Base-by-base conservation (phyloP, 2,113 vertebrate genomes). In the Mystacornis crossleyi region DNA sequence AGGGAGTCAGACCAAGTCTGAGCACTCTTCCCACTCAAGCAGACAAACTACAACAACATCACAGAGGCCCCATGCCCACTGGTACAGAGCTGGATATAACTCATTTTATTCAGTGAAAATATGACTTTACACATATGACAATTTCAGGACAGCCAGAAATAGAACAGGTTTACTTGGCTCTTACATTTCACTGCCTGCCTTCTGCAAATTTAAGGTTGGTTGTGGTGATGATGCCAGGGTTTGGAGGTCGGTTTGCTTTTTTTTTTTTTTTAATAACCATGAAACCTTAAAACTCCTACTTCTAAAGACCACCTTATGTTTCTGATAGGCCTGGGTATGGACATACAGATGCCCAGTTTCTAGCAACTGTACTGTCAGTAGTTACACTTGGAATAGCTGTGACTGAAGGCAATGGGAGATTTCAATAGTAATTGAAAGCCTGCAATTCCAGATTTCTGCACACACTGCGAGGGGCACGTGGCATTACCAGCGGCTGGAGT, bases 381-480 rank as follows among this genome's bases (percentile, higher is more conserved):
- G 36, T 33, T 65, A 70, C 20, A 28, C 28, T 48, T 60, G 42
- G 26, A 81, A 78, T 5, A 71, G 36, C 64, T 55, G 26, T 2
- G 4, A 74, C 47, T 67, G 64, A 83, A 88, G 34, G 88, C 72
- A 83, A 34, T 3, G 15, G 48, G 66, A 58, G 48, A 58, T 43
- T 78, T 81, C 73, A 72, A 55, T 29, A 92, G 65, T 4, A 66
- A 51, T 42, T 84, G 64, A 25, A 51, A 83, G 69, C 13, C 70
- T 75, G 36, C 31, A 31, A 14, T 28, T 60, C 25, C 77, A 95
- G 73, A 51, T 71, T 83, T 67, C 82, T 77, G 54, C 62, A 88
- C 20, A 42, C 15, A 57, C 1, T 40, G 28, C 0, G 0, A 82
- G 57, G 77, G 53, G 21, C 58, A 43, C 4, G 4, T 19, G 80